Evolutionary conservation across 2,113 vertebrate species (phyloP), one percentile per base, ranked within the genome.

Genomic region (Pygoscelis antarcticus): DNA sequence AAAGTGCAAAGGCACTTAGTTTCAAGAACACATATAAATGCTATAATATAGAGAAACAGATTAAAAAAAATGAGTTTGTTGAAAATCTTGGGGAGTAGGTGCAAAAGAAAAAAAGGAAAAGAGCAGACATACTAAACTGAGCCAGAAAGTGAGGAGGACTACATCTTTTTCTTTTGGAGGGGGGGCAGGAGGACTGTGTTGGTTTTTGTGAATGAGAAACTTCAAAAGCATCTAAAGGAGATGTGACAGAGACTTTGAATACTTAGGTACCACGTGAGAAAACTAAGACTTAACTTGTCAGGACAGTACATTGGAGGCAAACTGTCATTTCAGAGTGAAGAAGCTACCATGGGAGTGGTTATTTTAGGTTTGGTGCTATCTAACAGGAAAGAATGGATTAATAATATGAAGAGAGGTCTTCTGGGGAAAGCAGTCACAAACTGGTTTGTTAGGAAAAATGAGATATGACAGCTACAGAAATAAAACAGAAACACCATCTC

Each of bases 11-110:
- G 42, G 42, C 42, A 42, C 42, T 40, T 23, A 40, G 23, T 36
- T 81, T 84, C 51, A 87, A 80, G 51, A 78, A 74, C 4, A 46
- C 2, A 10, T 14, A 12, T 21, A 75, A 74, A 47, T 40, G 21
- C 30, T 66, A 25, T 13, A 38, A 90, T 23, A n/a, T 4, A 77
- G 13, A 81, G 6, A 81, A 89, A 77, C 4, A 64, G 10, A 40
- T 79, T 38, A 3, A 2, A 38, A 68, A 76, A 72, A n/a, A 42
- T 0, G 0, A 38, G 6, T 46, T 68, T 74, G 10, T 9, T 70
- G 16, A 42, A 81, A n/a, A n/a, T 47, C 32, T 16, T 72, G 18
- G 3, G 4, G 16, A 80, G 4, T 23, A 3, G 5, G 7, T 47
- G 40, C 36, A 83, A 52, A 75, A 4, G 5, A 34, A 20, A 64